Percentiles rank a stretch among this genome's conserved stretches.
Conservation (phyloP, 2,113 vertebrate species). For the Spea bombifrons region DNA sequence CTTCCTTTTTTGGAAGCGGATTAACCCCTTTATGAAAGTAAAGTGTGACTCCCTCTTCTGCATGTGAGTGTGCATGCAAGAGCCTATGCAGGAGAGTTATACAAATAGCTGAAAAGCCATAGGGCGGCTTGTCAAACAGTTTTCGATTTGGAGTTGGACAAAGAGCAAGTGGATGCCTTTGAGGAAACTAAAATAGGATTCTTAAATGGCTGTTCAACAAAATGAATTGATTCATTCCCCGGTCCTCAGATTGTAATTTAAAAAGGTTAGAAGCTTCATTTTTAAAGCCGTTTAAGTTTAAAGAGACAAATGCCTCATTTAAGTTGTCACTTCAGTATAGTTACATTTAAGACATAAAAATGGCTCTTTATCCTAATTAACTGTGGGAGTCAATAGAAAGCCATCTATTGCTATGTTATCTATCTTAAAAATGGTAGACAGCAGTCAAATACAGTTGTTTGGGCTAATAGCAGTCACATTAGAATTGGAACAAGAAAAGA, state of each 20-base stretch:
- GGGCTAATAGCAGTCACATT: constrained; percentile 26
- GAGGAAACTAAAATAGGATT: constrained; percentile 37
- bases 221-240: constrained; percentile 51
- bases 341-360: constrained; percentile 54
- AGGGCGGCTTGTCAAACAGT: constrained; percentile 17
- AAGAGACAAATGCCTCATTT: constrained; percentile 51
- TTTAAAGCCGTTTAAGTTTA: constrained; percentile 50
- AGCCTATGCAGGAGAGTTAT: constrained; percentile 1
- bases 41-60: not conserved
- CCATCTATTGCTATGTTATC: constrained; percentile 43
- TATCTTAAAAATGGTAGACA: constrained; percentile 34
- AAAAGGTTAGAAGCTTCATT: constrained; percentile 40
- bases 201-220: constrained; percentile 34
- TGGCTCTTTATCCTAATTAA: constrained; percentile 45
- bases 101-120: constrained; percentile 27
- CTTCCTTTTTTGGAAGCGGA: not conserved
- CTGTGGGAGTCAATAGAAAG: constrained; percentile 49
- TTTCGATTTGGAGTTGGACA: constrained; percentile 43
- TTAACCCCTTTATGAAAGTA: not conserved
- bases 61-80: not conserved
- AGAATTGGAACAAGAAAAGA: constrained; percentile 1
- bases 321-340: constrained; percentile 50
- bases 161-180: constrained; percentile 33
- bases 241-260: constrained; percentile 36
- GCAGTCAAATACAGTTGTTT: not conserved